Evolutionary conservation across 2,113 vertebrate genomes (phyloP), one percentile per base, ranked within the genome.

Genomic region (Loxodonta africana): DNA sequence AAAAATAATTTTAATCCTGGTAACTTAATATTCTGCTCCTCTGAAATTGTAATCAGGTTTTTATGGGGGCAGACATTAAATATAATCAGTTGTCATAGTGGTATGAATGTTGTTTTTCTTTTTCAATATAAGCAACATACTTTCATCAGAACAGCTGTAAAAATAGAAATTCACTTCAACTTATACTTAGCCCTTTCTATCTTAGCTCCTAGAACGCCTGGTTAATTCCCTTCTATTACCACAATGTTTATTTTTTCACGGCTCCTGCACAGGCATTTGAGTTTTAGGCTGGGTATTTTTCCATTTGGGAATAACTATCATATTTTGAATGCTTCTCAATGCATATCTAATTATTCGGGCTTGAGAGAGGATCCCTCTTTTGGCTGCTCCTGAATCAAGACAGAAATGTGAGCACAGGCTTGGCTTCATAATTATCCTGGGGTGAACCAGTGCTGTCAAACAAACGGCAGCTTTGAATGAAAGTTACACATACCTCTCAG

Each of bases 21-120:
- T 98, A 97, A 98, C 91, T 94, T 97, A 98, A 98, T 98, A 96
- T 97, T 98, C 96, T 95, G 77, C 44, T 80, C 78, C 98, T 94
- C 92, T 93, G 26, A 83, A 96, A 71, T 83, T 92, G 76, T 97
- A 90, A 69, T 97, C 73, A 84, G 94, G 71, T 96, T 98, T 98
- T 97, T 84, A 96, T 91, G 78, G 71, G 67, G 96, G 90, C 92
- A 48, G 88, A 60, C 97, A 86, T 95, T 98, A 97, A 97, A 94
- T 97, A 83, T 97, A 95, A 92, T 94, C 94, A 95, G 94, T 93
- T 97, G 95, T 97, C 87, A 0, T 28, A 46, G 71, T 60, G 95
- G 90, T 65, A 88, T 95, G 90, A 88, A 65, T 1, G 23, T 33
- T 91, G 87, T 96, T 95, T 97, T 97, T 96, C 88, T 95, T 77